These are phyloP conservation scores for Tragopan temminckii DNA, from an alignment of 2,797 vertebrate species.

Conservation along the genomic window DNA sequence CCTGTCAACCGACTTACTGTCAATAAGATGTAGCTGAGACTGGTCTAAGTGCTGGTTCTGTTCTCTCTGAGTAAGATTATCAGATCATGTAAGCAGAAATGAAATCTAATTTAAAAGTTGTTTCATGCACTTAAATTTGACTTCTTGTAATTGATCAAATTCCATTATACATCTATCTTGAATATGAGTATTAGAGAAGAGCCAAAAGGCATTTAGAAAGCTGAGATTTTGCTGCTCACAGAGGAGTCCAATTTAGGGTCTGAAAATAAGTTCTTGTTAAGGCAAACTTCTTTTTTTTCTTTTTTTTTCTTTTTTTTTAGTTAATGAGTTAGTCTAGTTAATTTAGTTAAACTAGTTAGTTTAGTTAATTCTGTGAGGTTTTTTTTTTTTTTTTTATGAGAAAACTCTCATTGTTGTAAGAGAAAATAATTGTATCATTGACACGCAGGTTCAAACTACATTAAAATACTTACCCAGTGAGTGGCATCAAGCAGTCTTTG, in stretches of 20 bases:
- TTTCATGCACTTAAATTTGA: not conserved
- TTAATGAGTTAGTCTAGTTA: too few relatives aligned
- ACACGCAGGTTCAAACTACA: not conserved
- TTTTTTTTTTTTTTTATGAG: not conserved
- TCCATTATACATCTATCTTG: not conserved
- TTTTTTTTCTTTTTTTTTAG: not conserved
- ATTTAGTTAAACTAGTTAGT: too few relatives aligned
- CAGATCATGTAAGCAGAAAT: conserved; percentile 15
- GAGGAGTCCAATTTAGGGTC: not conserved
- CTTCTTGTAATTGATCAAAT: conserved; percentile 10
- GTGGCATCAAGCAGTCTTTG: not conserved
- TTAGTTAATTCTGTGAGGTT: not conserved
- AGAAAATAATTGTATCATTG: not conserved
- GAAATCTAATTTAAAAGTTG: not conserved
- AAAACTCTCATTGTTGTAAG: not conserved
- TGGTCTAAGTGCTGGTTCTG: not conserved
- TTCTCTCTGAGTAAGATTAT: not conserved
- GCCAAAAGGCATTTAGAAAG: not conserved
- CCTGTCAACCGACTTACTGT: not conserved
- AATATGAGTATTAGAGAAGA: not conserved
- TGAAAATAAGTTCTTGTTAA: not conserved
- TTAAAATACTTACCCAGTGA: not conserved
- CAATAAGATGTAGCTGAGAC: not conserved
- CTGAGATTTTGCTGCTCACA: not conserved
- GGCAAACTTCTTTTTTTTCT: not conserved